phyloP scores from a whole-genome alignment of 2,888 invertebrate species.

The Polymixis lichenea region DNA sequence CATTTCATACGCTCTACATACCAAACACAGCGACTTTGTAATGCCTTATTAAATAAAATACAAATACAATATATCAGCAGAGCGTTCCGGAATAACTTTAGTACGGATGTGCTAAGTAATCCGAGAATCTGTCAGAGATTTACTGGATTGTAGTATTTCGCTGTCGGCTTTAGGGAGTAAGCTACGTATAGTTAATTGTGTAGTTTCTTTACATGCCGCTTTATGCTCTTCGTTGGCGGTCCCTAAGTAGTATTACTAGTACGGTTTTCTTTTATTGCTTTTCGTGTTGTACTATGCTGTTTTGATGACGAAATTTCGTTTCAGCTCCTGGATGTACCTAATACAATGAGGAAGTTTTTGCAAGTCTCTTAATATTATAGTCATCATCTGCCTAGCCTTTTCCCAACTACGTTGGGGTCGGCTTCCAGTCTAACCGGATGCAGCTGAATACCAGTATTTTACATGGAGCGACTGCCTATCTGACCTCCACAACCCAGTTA shows the following conservation, averaged over 20 bases:
- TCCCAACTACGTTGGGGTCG: too few relatives aligned
- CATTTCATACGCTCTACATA: neutral
- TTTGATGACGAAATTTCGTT: neutral
- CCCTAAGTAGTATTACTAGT: conserved; percentile 17
- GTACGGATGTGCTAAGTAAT: conserved; percentile 50
- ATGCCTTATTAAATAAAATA: conserved; percentile 31
- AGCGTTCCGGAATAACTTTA: conserved; percentile 31
- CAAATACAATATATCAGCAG: conserved; percentile 30
- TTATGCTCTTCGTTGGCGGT: conserved; percentile 39
- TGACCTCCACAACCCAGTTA: too few relatives aligned
- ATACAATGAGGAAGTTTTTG: too few relatives aligned
- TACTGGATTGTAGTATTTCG: conserved; percentile 68
- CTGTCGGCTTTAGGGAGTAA: conserved; percentile 66
- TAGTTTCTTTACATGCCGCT: conserved; percentile 35
- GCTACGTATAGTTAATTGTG: conserved; percentile 48
- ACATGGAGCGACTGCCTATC: too few relatives aligned
- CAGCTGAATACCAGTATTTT: too few relatives aligned
- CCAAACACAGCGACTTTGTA: neutral
- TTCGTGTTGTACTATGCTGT: neutral
- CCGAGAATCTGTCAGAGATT: conserved; percentile 62
- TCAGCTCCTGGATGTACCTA: neutral
- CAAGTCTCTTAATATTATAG: too few relatives aligned
- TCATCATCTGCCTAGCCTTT: too few relatives aligned
- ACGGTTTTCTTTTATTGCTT: neutral
- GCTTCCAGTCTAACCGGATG: too few relatives aligned